Evolutionary conservation across 2,797 vertebrate genomes (phyloP), one percentile per base, ranked within the genome.

Genomic region (Gymnothorax reevesii): DNA sequence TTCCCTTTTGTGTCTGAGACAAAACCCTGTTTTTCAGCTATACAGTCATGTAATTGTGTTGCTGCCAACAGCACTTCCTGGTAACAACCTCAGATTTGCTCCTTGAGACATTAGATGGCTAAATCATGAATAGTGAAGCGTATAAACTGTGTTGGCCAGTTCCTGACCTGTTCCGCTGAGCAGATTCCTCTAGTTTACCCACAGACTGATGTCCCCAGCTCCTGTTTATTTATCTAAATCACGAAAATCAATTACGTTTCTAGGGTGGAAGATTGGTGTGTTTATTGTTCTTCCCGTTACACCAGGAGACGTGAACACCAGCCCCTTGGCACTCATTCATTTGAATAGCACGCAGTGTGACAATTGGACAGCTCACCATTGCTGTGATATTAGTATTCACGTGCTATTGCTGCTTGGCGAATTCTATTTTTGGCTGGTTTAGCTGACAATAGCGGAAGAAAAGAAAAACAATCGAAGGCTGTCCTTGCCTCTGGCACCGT

Each of bases 381-480:
- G 88, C 85, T 89, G 64, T 87, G 85, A 90, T 91, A 91, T 93
- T 91, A 91, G 90, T 87, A 89, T 93, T 92, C 89, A 88, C 85
- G 88, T 90, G 87, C 91, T 92, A 90, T 91, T 91, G 88, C 90
- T 82, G 88, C n/a, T 88, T 88, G 88, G 85, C 83, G 55, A 57
- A 85, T 87, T 93, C 91, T 94, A 94, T 93, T 94, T 94, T 90
- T 93, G 92, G 92, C 89, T 59, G n/a, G 79, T 60, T 60, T 73
- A 75, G 62, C 84, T 92, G 87, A 86, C 55, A 90, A 90, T 90
- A 88, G 89, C 87, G 88, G 90, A 89, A 91, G n/a, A 42, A 52
- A 27, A 59, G 90, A 85, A 92, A 84, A 86, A 82, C 27, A 66
- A 85, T 88, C 84, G 89, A 84, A 87, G 87, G 89, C 88, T 89